These are phyloP conservation scores for Phymorhynchus buccinoides DNA, from an alignment of 1,140 invertebrate species.

Conservation along the genomic window DNA sequence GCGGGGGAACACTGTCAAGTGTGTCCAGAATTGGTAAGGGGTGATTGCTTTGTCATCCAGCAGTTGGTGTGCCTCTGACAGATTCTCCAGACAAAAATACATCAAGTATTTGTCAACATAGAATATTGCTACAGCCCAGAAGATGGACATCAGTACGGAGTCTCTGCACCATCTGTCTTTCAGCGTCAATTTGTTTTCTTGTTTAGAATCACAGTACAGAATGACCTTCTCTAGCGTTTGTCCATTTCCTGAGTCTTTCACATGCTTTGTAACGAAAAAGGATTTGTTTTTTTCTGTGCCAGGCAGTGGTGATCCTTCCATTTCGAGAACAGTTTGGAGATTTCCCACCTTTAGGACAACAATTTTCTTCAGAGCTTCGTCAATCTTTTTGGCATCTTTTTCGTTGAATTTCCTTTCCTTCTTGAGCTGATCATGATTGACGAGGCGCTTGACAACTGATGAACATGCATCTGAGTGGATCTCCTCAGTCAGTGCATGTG, in stretches of 20 bases:
- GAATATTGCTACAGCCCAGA: not conserved
- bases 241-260: not conserved
- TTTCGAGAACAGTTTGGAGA: not conserved
- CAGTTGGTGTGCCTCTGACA: not conserved
- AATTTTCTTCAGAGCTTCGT: slow-evolving; percentile 4
- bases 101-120: not conserved
- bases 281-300: not conserved
- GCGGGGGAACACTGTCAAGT: slow-evolving; percentile 43
- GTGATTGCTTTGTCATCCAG: not conserved
- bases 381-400: slow-evolving; percentile 1
- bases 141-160: not conserved
- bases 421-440: slow-evolving; percentile 33
- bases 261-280: not conserved
- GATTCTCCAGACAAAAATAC: not conserved
- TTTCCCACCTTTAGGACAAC: not conserved
- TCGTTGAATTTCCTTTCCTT: not conserved
- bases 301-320: not conserved
- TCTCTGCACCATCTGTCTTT: not conserved
- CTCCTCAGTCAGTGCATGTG: slow-evolving; percentile 9
- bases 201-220: not conserved
- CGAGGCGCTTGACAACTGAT: slow-evolving; percentile 40
- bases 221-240: not conserved
- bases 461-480: slow-evolving; percentile 40
- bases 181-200: not conserved
- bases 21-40: not conserved